Conservation (phyloP, 2,113 vertebrate species). For the Leucoraja erinaceus region DNA sequence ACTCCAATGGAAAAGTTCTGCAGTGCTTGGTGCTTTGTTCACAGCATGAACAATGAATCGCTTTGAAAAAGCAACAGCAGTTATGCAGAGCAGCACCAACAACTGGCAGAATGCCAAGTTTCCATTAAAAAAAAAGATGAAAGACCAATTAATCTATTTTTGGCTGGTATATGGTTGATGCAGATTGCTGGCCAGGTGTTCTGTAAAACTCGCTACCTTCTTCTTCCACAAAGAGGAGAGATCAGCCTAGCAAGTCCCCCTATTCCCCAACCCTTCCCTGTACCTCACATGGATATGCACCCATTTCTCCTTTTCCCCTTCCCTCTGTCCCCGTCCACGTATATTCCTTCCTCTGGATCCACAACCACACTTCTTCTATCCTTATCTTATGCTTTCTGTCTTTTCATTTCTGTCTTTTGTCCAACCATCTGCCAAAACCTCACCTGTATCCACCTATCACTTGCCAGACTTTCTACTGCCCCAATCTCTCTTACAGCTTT, state of each 20-base stretch:
- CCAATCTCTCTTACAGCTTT: no score
- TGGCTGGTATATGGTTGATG: neutral
- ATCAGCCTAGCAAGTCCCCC: neutral
- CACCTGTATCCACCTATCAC: no score
- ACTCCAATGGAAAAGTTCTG: neutral
- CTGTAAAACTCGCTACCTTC: neutral
- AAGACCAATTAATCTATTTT: neutral
- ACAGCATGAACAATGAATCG: neutral
- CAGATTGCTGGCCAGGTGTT: neutral
- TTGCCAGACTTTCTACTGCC: no score
- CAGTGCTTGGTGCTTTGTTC: neutral
- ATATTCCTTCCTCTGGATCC: no score
- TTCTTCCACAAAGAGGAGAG: neutral
- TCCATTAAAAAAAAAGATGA: neutral
- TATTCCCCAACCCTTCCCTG: no score
- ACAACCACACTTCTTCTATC: no score
- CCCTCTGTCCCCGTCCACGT: no score
- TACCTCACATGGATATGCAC: no score
- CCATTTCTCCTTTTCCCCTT: no score
- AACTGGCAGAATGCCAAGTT: neutral
- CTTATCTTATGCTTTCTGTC: no score
- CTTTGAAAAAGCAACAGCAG: neutral
- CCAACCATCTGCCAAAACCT: no score
- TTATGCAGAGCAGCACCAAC: neutral
- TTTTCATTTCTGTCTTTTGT: no score